phyloP scores from a whole-genome alignment of 2,797 vertebrate genomes.

The Lagocephalus sceleratus region DNA sequence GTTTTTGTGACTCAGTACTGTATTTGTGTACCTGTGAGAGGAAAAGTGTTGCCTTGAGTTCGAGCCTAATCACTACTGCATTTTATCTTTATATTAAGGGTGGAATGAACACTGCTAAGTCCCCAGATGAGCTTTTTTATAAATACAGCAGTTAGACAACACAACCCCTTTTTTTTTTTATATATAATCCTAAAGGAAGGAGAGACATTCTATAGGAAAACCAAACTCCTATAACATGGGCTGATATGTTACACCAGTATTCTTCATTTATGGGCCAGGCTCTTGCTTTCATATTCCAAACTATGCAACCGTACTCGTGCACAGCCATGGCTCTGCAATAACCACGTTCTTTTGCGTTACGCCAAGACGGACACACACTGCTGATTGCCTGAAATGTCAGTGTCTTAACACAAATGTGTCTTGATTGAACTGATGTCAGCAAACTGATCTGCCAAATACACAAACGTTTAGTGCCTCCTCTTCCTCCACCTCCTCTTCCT shows the following conservation, averaged over 20 bases:
- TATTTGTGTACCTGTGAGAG: constrained; percentile 11
- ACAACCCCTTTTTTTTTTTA: too few relatives aligned
- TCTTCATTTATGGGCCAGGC: neutral
- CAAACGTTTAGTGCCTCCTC: constrained; percentile 49
- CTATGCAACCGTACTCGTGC: constrained; percentile 39
- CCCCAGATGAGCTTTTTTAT: too few relatives aligned
- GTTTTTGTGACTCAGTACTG: neutral
- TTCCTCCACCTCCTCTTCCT: constrained; percentile 8
- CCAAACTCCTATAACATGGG: too few relatives aligned
- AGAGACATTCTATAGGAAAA: too few relatives aligned
- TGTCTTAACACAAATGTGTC: constrained; percentile 1
- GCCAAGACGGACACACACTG: constrained; percentile 5
- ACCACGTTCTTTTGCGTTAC: neutral
- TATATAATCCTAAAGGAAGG: too few relatives aligned
- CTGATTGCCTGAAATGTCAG: constrained; percentile 13
- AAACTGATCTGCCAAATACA: constrained; percentile 39
- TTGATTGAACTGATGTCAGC: constrained; percentile 25
- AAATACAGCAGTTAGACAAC: too few relatives aligned
- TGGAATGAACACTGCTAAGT: too few relatives aligned
- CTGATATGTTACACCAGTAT: too few relatives aligned
- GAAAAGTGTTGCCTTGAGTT: constrained; percentile 12
- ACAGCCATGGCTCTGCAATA: neutral
- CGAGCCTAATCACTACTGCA: neutral
- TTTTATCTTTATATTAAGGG: too few relatives aligned
- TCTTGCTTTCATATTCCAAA: constrained; percentile 1